These are phyloP conservation scores for Oncorhynchus kisutch DNA, from an alignment of 2,113 vertebrate species.

Conservation along the genomic window DNA sequence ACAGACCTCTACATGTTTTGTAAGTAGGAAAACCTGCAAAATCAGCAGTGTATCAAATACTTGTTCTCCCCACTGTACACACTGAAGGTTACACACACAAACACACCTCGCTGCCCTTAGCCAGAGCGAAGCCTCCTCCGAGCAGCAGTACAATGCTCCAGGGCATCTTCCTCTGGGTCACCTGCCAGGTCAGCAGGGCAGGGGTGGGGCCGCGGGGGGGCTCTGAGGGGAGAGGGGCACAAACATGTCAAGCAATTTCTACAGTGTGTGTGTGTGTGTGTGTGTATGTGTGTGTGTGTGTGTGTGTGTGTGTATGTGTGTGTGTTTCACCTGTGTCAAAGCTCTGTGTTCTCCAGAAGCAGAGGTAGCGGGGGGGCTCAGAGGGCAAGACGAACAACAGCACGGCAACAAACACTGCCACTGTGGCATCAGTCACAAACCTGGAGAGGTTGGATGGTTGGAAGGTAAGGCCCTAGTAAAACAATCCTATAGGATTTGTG, in stretches of 20 bases:
- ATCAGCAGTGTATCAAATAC: too few species aligned
- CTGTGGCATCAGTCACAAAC: constrained; percentile 86
- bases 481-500: too few species aligned
- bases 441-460: constrained; percentile 55
- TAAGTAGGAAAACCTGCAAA: too few species aligned
- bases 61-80: background rate
- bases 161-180: constrained; percentile 86
- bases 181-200: constrained; percentile 87
- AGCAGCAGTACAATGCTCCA: constrained; percentile 94
- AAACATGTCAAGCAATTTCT: background rate
- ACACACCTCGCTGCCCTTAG: constrained; percentile 89
- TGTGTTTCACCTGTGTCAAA: constrained; percentile 64
- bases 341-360: constrained; percentile 50
- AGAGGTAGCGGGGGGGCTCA: constrained; percentile 73
- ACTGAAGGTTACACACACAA: background rate
- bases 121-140: constrained; percentile 95
- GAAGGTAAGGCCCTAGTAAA: too few species aligned
- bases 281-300: background rate
- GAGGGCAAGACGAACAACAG: constrained; percentile 90
- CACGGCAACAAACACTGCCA: constrained; percentile 80
- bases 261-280: too few species aligned
- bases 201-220: constrained; percentile 36
- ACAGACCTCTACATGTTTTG: too few species aligned
- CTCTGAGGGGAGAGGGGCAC: constrained; percentile 31
- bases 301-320: too few species aligned